Conservation (phyloP, 2,797 vertebrate species). For the Eurystomus glaucurus region DNA sequence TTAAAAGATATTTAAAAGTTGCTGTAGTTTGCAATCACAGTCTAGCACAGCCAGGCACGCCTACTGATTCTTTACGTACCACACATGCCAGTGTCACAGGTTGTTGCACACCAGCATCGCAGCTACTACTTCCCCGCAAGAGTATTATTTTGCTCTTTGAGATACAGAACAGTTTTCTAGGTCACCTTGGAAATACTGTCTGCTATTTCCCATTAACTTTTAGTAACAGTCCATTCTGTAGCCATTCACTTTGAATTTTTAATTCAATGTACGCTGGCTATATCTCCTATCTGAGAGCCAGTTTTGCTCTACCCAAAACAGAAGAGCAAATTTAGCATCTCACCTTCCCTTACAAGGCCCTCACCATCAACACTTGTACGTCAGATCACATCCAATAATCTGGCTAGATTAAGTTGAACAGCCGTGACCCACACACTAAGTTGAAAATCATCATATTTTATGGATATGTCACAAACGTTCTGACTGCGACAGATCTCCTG, state of each 20-base stretch:
- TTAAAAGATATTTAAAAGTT: neutral
- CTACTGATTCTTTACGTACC: neutral
- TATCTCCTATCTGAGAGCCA: neutral
- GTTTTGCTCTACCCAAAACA: neutral
- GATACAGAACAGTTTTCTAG: neutral
- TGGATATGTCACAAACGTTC: fast-evolving
- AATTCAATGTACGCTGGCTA: fast-evolving
- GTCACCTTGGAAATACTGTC: neutral
- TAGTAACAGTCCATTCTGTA: neutral
- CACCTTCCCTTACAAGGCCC: fast-evolving
- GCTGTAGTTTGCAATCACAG: neutral
- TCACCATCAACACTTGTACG: fast-evolving
- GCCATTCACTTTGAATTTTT: neutral
- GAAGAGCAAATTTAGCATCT: neutral
- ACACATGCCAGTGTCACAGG: no score
- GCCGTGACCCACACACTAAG: fast-evolving
- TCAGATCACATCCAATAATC: neutral
- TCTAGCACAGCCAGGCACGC: neutral
- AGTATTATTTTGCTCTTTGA: neutral
- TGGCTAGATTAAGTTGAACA: neutral
- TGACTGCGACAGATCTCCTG: neutral
- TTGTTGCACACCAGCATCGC: neutral
- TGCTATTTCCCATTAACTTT: fast-evolving
- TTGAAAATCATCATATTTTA: neutral
- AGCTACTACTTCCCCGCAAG: neutral